phyloP scores from a whole-genome alignment of 2,888 invertebrate species.

The Nysson spinosus region DNA sequence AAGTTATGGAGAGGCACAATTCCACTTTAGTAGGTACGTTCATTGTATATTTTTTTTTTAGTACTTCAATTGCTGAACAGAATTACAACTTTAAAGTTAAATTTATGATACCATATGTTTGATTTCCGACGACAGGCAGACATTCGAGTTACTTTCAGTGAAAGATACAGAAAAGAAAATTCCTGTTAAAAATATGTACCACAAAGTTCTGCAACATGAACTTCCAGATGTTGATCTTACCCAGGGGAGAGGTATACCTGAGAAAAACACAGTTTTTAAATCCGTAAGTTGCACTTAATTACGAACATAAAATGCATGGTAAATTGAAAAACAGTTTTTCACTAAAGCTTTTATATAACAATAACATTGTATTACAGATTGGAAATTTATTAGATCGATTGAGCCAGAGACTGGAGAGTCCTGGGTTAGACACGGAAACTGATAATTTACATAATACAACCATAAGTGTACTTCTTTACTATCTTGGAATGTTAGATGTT shows the following conservation, averaged over 20 bases:
- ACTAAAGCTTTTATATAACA: neutral
- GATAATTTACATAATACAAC: conserved; percentile 77
- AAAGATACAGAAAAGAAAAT: conserved; percentile 54
- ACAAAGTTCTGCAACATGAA: conserved; percentile 65
- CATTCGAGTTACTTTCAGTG: conserved; percentile 62
- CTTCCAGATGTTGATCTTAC: conserved; percentile 70
- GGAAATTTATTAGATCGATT: conserved; percentile 69
- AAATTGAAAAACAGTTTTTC: no score
- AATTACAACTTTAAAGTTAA: neutral
- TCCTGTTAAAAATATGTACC: conserved; percentile 51
- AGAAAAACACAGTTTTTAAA: conserved; percentile 65
- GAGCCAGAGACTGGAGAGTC: conserved; percentile 72
- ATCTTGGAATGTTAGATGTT: conserved; percentile 74
- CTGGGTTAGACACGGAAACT: conserved; percentile 71
- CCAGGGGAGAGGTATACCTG: conserved; percentile 67
- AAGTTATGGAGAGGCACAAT: conserved; percentile 77
- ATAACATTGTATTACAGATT: conserved; percentile 59
- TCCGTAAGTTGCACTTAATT: conserved; percentile 59
- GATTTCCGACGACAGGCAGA: conserved; percentile 59
- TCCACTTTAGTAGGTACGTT: conserved; percentile 67
- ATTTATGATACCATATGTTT: neutral
- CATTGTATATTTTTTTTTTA: neutral
- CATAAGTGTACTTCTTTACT: conserved; percentile 74
- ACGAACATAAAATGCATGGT: no score
- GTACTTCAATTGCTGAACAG: no score